Evolutionary conservation across 2,888 invertebrate genomes (phyloP), one percentile per base, ranked within the genome.

Genomic region (Hirtodrosophila trivittata): DNA sequence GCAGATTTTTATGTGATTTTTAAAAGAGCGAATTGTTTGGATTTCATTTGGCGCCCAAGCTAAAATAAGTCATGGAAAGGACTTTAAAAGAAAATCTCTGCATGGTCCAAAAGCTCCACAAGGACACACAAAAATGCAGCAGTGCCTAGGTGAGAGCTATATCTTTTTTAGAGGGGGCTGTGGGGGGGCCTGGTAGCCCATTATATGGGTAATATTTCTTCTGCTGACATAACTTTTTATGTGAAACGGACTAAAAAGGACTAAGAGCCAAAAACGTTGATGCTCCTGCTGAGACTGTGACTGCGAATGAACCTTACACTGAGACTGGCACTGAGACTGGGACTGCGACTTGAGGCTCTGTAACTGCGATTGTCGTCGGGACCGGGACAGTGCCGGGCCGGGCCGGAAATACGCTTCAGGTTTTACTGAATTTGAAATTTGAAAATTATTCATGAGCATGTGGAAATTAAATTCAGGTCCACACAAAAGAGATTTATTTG

Each of bases 391-490:
- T n/a, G n/a, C n/a, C n/a, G 46, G 57, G 45, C 46, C 50, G 47
- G 41, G 55, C 72, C 74, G 82, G 82, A 82, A 86, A 77, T 77
- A 86, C 84, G 85, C 82, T 80, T 82, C 65, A 78, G 84, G 74
- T 82, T 85, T 86, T 71, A 75, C 69, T 87, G 83, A 86, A 83
- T 78, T 86, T 82, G 67, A 86, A 88, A 88, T 87, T 87, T 87
- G 83, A 88, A 87, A 88, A 88, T 87, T 87, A 88, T 87, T 87
- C 88, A 87, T 87, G 87, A 88, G 88, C 87, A 77, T 83, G 87
- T 76, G 87, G 88, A 87, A 87, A 87, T 87, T 84, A 78, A 87
- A 87, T 87, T 88, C 88, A 87, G 82, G 82, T 87, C 84, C 88
- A 75, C 81, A 82, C 73, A 86, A 86, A 83, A 70, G 86, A 87